Evolutionary conservation across 2,888 invertebrate genomes (phyloP), one percentile per base, ranked within the genome.

Genomic region (Panopea generosa): DNA sequence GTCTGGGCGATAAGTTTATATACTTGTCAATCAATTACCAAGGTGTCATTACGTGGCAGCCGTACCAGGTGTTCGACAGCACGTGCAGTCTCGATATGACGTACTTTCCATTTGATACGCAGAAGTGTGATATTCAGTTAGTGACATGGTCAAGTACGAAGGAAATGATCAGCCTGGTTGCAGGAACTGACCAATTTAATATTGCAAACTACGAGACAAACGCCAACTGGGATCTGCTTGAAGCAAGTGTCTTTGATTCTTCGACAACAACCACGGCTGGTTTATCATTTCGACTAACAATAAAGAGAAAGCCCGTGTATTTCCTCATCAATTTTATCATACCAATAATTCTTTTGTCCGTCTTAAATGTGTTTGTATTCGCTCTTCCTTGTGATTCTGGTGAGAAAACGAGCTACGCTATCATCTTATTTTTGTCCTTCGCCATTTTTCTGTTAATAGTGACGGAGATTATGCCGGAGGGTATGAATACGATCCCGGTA

Each of bases 401-500:
- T 14, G 81, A 81, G 50, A 81, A 81, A 62, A 69, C 74, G 22
- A 65, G 77, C n/a, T 81, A 77, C 40, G 77, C 81, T 4, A 75
- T 77, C 11, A 59, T 75, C n/a, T 49, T 77, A 14, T 81, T 77
- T 50, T 59, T 81, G 24, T 81, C 81, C 1, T 81, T 81, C 52
- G 77, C 77, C n/a, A 75, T 81, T 20, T 81, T 81, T 53, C 52
- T 81, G 55, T 49, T 81, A 26, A 71, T 81, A 18, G 75, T 81
- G n/a, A 81, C 81, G 0, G 81, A 77, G n/a, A 72, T 81, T n/a
- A 81, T 81, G 81, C 81, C 81, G 3, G 81, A 77, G 45, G 81
- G 81, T 22, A 77, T 81, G 81, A 77, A 68, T n/a, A 68, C 71
- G 1, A 57, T 81, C n/a, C 77, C 81, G 0, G 61, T 81, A 2